Conservation (phyloP, 2,113 vertebrate genomes). For the Ciconia maguari region DNA sequence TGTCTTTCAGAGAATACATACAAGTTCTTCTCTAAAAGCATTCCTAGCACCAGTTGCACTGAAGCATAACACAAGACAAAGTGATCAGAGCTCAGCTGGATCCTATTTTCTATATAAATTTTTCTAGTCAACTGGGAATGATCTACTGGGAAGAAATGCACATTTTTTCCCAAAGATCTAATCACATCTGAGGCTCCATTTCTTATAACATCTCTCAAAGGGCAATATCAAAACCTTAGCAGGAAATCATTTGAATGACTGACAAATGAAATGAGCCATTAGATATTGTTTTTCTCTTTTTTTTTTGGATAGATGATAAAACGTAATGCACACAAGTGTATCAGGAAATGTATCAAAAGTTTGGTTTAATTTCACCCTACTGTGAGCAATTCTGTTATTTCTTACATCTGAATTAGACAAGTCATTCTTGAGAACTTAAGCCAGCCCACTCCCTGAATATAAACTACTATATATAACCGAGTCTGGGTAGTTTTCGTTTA, state of each 20-base stretch:
- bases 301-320: background rate
- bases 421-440: background rate
- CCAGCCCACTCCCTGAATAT: background rate
- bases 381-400: background rate
- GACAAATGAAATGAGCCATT: background rate
- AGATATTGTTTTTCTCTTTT: background rate
- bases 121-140: background rate
- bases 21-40: slow-evolving; percentile 7
- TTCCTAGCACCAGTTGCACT: background rate
- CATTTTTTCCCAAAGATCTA: slow-evolving; percentile 45
- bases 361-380: background rate
- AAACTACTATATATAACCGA: background rate
- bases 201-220: slow-evolving; percentile 18
- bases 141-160: slow-evolving; percentile 27
- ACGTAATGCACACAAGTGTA: background rate
- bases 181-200: slow-evolving; percentile 10
- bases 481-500: background rate
- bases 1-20: slow-evolving; percentile 28
- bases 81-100: slow-evolving; percentile 60
- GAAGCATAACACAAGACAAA: slow-evolving; percentile 38
- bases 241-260: slow-evolving; percentile 28
- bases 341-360: background rate
- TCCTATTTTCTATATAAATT: slow-evolving; percentile 50
- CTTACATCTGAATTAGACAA: background rate
- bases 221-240: slow-evolving; percentile 8